Conservation (phyloP, 1,140 invertebrate species). For the Trissolcus basalis region DNA sequence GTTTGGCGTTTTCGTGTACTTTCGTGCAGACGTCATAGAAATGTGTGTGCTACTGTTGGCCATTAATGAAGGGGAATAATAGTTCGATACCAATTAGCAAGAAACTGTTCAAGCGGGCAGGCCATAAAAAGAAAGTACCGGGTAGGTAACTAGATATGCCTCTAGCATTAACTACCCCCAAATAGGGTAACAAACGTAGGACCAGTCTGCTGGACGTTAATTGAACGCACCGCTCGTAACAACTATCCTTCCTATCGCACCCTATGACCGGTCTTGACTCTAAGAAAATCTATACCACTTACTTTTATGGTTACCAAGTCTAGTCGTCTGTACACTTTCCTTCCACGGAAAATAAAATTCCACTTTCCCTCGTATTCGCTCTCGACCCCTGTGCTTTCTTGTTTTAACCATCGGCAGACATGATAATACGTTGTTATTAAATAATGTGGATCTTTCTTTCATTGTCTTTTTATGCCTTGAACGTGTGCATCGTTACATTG, state of each 20-base stretch:
- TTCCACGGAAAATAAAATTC: conserved; percentile 50
- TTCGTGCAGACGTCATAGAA: conserved; percentile 50
- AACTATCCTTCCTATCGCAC: conserved; percentile 52
- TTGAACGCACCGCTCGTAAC: conserved; percentile 76
- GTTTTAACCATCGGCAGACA: conserved; percentile 19
- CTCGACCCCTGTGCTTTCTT: conserved; percentile 17
- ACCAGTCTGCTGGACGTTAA: conserved; percentile 72
- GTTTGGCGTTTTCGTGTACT: conserved; percentile 35
- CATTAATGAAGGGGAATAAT: conserved; percentile 69
- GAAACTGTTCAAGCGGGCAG: conserved; percentile 67
- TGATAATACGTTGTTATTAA: conserved; percentile 42
- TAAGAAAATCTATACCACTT: conserved; percentile 64
- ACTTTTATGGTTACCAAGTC: conserved; percentile 62
- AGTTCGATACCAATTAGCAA: conserved; percentile 76
- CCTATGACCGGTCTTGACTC: conserved; percentile 53
- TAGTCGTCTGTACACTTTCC: conserved; percentile 52
- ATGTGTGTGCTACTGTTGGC: conserved; percentile 25
- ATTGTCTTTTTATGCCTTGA: conserved; percentile 31
- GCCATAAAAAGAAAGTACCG: conserved; percentile 75
- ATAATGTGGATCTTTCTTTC: conserved; percentile 26
- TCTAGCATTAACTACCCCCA: conserved; percentile 72
- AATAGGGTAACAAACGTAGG: conserved; percentile 65
- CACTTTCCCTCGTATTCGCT: conserved; percentile 23
- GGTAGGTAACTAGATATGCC: conserved; percentile 74
- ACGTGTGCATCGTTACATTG: not conserved